phyloP scores from a whole-genome alignment of 2,888 invertebrate genomes.

The Lepidocyrtinus sp. region DNA sequence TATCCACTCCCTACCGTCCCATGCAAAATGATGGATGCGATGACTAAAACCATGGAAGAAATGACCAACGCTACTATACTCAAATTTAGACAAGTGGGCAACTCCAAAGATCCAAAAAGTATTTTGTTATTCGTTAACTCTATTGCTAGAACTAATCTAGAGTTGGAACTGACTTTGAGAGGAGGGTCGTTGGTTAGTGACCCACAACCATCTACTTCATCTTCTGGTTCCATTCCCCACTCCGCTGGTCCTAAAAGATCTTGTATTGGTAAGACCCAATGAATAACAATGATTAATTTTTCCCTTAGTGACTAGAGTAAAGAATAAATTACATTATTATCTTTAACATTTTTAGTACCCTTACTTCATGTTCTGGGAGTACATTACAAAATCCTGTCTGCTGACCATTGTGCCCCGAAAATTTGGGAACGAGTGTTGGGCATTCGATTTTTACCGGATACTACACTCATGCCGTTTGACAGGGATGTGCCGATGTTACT shows the following conservation, averaged over 20 bases:
- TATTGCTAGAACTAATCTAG: conserved; percentile 91
- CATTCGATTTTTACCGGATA: conserved; percentile 68
- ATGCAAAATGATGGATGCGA: conserved; percentile 82
- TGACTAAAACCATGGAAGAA: conserved; percentile 94
- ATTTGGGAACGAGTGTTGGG: conserved; percentile 70
- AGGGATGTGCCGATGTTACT: conserved; percentile 87
- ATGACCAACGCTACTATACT: conserved; percentile 90
- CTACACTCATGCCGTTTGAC: conserved; percentile 71
- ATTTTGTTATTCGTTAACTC: conserved; percentile 92
- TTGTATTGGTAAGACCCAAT: conserved; percentile 78
- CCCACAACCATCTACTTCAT: conserved; percentile 71
- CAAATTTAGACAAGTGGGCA: conserved; percentile 79
- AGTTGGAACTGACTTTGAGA: conserved; percentile 91
- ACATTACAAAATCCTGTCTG: conserved; percentile 74
- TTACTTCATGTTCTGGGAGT: conserved; percentile 89
- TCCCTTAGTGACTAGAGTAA: too few species aligned
- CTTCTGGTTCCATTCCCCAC: too few species aligned
- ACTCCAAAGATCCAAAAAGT: conserved; percentile 78
- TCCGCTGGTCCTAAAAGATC: conserved; percentile 80
- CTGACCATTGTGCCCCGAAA: conserved; percentile 69
- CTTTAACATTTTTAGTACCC: conserved; percentile 73
- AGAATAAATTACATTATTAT: neutral
- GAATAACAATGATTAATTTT: too few species aligned
- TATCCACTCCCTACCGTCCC: conserved; percentile 71
- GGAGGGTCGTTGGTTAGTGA: conserved; percentile 82